Base-by-base conservation (phyloP, 2,797 vertebrate species). In the Staurois parvus region DNA sequence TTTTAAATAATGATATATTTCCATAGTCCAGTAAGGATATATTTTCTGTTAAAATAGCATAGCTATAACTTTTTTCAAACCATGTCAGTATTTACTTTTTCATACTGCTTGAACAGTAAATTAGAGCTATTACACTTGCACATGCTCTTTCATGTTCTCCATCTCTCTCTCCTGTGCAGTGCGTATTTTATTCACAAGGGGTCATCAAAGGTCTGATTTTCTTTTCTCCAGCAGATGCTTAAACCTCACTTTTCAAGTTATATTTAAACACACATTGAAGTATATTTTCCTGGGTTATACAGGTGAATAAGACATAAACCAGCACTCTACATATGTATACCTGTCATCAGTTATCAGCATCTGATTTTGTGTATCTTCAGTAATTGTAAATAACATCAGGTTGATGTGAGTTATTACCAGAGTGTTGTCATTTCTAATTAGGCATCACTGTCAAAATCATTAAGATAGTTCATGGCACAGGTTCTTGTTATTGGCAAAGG, bases 181-280 rank as follows among this genome's bases (percentile, higher is more conserved):
- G 94, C 94, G 93, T 89, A 89, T 83, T 94, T 95, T 93, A 91
- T 94, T 95, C 94, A 95, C 92, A 93, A 95, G 94, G 94, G 94
- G 94, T 95, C 94, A 95, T 95, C 94, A 93, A 95, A 95, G 94
- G 94, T 94, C 93, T 94, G 92, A 81, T 90, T 93, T 95, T 93
- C 89, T 91, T 92, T 80, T 89, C 93, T n/a, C 70, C 81, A 26
- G 32, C 48, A 40, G 17, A 15, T 67, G 11, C 19, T 70, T 52
- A 70, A 76, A 48, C 17, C 11, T 48, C 32, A 37, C 26, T 72
- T 40, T 34, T 77, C 19, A 59, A 29, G 42, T 13, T 28, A 59
- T 68, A 42, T 13, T 80, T 11, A 69, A 76, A 29, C 2, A 67
- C 15, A 75, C 17, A 21, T 68, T 66, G 12, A 24, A 7, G 28